A percentile compares a stretch with the other conserved stretches of the same genome.
Evolutionary conservation across 2,888 invertebrate genomes (phyloP).

Genomic region (Drosophila kanekoi): DNA sequence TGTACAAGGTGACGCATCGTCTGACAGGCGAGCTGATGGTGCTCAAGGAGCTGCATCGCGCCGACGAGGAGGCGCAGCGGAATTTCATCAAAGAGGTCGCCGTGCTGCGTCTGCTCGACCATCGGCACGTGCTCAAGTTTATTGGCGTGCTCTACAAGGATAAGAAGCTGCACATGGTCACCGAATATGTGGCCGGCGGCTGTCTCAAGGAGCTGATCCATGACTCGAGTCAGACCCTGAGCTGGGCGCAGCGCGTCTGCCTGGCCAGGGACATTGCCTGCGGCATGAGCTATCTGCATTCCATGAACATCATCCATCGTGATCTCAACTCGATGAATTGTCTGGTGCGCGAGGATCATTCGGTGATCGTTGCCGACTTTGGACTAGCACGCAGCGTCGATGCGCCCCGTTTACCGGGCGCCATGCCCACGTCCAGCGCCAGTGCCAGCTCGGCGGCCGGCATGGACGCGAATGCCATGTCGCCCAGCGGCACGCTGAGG

Average conservation of each 20-base stretch:
- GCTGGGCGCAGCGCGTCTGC: slow-evolving; percentile 92
- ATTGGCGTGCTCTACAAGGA: slow-evolving; percentile 97
- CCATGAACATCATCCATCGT: slow-evolving; percentile 96
- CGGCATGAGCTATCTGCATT: slow-evolving; percentile 97
- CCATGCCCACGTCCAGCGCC: slow-evolving; percentile 11
- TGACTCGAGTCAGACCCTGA: slow-evolving; percentile 88
- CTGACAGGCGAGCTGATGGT: slow-evolving; percentile 97
- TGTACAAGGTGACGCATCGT: slow-evolving; percentile 95
- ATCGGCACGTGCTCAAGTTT: slow-evolving; percentile 95
- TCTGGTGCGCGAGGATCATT: slow-evolving; percentile 94
- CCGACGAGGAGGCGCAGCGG: slow-evolving; percentile 97
- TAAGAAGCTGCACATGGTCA: slow-evolving; percentile 95
- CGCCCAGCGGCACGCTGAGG: slow-evolving; percentile 85
- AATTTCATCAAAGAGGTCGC: slow-evolving; percentile 98
- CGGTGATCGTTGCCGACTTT: slow-evolving; percentile 98
- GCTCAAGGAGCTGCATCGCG: slow-evolving; percentile 95
- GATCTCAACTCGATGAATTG: slow-evolving; percentile 98
- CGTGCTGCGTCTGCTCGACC: slow-evolving; percentile 94
- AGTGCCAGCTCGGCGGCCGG: slow-evolving; percentile 11
- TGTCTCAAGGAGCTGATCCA: slow-evolving; percentile 94
- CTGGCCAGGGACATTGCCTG: slow-evolving; percentile 96
- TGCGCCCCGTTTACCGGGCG: slow-evolving; percentile 72
- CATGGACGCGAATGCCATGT: slow-evolving; percentile 41
- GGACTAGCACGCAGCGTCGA: slow-evolving; percentile 93
- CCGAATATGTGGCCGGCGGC: slow-evolving; percentile 96